Base-by-base conservation (phyloP, 2,113 vertebrate genomes). In the Cynocephalus volans region DNA sequence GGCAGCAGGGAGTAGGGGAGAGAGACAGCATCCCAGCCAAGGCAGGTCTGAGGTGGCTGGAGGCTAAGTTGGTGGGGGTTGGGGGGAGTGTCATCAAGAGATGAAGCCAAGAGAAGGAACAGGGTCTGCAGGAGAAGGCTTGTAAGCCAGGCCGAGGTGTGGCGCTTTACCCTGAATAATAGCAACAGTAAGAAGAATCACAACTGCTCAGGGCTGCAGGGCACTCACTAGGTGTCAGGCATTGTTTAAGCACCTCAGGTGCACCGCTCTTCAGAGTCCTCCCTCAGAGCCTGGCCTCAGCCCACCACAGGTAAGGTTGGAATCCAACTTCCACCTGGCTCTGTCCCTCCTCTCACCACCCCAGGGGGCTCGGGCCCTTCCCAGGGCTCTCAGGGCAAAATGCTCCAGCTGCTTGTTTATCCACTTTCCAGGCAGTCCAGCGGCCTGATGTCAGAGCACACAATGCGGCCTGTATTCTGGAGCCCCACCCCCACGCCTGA, bases 391-490 rank as follows among this genome's bases (percentile, higher is more conserved):
- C 81, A 13, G 56, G 86, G 58, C 10, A 4, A 60, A 23, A 18
- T 15, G 62, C 48, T 64, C 23, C 7, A 81, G 93, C 90, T 56
- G 88, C 81, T 67, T 94, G 91, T 97, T 82, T 80, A 88, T 15
- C 77, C 69, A 50, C 62, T 88, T 81, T 62, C 69, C 76, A 18
- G 69, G 73, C 90, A 19, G 93, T 72, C 90, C 93, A 56, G 86
- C 86, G 73, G 95, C 95, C 82, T 28, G 70, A 36, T 4, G 5
- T 88, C 88, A 90, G 88, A 28, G 81, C 60, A 54, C 91, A 98
- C 96, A 97, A 97, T 96, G 75, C 69, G 23, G 45, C 86, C 97
- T 92, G 89, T 98, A 41, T 86, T 90, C 95, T 52, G 72, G 72
- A 90, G 70, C 15, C 14, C 17, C 31, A 10, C 70, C 33, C 72